These are phyloP conservation scores for Andrena fulva DNA, from an alignment of 2,888 invertebrate species.

Conservation along the genomic window DNA sequence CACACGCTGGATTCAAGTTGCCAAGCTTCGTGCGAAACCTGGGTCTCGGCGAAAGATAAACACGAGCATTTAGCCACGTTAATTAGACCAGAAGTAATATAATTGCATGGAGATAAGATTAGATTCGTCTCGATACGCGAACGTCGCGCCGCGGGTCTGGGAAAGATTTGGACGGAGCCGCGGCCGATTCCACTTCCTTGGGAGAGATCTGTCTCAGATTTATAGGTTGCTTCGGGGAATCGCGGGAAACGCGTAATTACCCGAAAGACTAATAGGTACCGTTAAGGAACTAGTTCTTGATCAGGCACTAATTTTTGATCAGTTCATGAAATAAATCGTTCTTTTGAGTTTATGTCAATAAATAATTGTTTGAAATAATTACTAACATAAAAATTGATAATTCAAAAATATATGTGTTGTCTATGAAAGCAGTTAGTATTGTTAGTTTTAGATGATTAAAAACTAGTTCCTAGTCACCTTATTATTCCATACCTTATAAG, in stretches of 20 bases:
- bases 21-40: conserved; percentile 20
- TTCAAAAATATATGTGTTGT: too few species aligned
- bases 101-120: conserved; percentile 10
- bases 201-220: not conserved
- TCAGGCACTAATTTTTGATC: too few species aligned
- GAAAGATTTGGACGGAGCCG: not conserved
- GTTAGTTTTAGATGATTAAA: too few species aligned
- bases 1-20: not conserved
- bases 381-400: too few species aligned
- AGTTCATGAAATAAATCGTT: too few species aligned
- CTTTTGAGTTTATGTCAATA: too few species aligned
- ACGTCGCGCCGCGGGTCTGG: not conserved
- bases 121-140: conserved; percentile 13
- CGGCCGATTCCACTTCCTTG: not conserved
- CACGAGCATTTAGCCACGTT: conserved; percentile 14
- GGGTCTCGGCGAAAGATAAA: not conserved
- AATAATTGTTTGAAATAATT: too few species aligned
- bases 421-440: too few species aligned
- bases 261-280: not conserved
- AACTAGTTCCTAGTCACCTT: too few species aligned
- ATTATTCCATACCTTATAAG: too few species aligned
- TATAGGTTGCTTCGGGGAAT: not conserved
- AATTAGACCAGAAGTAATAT: conserved; percentile 22
- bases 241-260: conserved; percentile 9
- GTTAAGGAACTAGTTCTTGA: too few species aligned